phyloP scores from a whole-genome alignment of 2,797 vertebrate genomes.

The Xenops minutus region DNA sequence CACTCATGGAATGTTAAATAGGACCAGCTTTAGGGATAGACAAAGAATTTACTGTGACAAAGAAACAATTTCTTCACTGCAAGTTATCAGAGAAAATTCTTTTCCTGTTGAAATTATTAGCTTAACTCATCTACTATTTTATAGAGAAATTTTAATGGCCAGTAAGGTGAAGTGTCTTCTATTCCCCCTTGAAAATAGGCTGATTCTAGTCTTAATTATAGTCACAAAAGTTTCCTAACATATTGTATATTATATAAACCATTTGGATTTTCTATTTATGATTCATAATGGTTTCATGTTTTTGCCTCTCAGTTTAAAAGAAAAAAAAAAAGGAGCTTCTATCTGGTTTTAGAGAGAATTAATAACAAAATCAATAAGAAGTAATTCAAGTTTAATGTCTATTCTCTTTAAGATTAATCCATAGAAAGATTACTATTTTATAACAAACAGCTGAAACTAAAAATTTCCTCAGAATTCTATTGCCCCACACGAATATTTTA shows the following conservation, averaged over 20 bases:
- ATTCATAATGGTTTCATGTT: not conserved
- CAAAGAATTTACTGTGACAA: not conserved
- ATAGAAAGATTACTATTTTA: not conserved
- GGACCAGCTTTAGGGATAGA: not conserved
- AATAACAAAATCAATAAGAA: not conserved
- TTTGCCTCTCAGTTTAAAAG: not conserved
- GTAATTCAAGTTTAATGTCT: not conserved
- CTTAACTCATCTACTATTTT: not conserved
- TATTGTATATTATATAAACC: not conserved
- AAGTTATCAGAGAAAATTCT: not conserved
- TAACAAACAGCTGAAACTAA: not conserved
- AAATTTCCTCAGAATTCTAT: not conserved
- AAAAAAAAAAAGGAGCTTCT: not conserved
- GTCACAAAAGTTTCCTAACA: fast-evolving
- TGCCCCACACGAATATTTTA: fast-evolving
- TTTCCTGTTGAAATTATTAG: not conserved
- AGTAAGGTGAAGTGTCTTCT: not conserved
- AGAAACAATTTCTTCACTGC: not conserved
- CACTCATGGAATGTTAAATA: not conserved
- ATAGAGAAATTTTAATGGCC: not conserved
- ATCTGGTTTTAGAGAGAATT: not conserved
- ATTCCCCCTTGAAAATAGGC: not conserved
- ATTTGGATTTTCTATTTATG: not conserved
- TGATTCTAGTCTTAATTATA: not conserved
- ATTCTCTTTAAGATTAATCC: not conserved